Evolutionary conservation across 1,140 invertebrate genomes (phyloP).

Genomic region (Pentalonia nigronervosa): DNA sequence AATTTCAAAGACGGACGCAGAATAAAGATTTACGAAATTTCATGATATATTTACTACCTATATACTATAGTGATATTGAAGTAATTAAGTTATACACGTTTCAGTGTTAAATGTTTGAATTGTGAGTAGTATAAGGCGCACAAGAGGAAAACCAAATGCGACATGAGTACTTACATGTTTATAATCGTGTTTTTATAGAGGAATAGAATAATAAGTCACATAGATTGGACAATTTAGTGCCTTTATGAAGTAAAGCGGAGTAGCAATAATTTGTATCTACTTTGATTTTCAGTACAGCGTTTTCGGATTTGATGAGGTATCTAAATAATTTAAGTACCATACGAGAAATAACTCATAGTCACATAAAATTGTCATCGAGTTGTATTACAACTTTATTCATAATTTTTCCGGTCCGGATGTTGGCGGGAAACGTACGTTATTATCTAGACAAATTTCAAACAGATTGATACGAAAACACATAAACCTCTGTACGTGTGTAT

Average conservation of each 20-base stretch:
- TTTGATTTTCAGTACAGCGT: not conserved
- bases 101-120: not conserved
- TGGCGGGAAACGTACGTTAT: not conserved
- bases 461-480: not conserved
- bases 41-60: not conserved
- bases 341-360: not conserved
- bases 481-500: not conserved
- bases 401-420: not conserved
- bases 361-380: not conserved
- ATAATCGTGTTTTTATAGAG: not conserved
- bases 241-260: not conserved
- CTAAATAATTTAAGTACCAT: not conserved
- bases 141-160: no score
- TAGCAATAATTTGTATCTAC: not conserved
- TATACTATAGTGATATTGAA: not conserved
- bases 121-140: not conserved
- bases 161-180: no score
- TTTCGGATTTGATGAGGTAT: not conserved
- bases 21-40: not conserved
- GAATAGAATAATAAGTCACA: not conserved
- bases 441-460: not conserved
- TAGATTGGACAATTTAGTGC: no score
- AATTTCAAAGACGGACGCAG: not conserved
- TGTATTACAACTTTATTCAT: not conserved
- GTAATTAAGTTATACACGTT: not conserved